A percentile compares a stretch with the other conserved stretches of the same genome.
These are phyloP conservation scores for Thinocorus orbignyianus DNA, from an alignment of 2,113 vertebrate species.

Conservation along the genomic window DNA sequence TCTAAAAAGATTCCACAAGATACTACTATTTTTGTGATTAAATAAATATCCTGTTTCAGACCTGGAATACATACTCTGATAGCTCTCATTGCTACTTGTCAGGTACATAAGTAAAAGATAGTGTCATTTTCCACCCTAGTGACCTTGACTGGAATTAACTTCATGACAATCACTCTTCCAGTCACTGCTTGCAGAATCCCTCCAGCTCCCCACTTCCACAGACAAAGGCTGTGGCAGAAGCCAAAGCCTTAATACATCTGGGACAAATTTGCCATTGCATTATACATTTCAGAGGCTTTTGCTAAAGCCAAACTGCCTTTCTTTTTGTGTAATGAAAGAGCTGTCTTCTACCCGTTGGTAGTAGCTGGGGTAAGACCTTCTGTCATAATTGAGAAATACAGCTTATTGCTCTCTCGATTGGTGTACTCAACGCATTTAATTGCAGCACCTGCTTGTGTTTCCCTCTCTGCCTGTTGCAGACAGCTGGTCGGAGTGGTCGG, in stretches of 20 bases:
- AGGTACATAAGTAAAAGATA: background rate
- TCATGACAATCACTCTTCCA: background rate
- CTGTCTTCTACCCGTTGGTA: background rate
- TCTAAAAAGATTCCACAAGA: background rate
- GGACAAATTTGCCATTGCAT: background rate
- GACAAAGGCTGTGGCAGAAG: background rate
- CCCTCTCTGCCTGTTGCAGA: constrained; percentile 73
- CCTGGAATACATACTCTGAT: fast-evolving
- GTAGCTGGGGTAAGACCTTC: background rate
- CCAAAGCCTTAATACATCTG: background rate
- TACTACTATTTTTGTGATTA: background rate
- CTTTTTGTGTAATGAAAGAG: fast-evolving
- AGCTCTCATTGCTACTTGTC: background rate
- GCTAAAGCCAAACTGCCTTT: background rate
- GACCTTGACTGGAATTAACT: background rate
- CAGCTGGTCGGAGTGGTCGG: constrained; percentile 95
- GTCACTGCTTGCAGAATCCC: background rate
- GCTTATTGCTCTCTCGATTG: background rate
- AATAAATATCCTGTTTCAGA: background rate
- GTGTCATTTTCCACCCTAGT: background rate
- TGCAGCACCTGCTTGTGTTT: background rate
- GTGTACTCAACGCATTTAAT: background rate
- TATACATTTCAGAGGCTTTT: background rate
- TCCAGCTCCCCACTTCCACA: fast-evolving
- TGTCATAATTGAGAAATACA: background rate